Evolutionary conservation across 1,140 invertebrate genomes (phyloP).

Genomic region (Lysiphlebus fabarum): DNA sequence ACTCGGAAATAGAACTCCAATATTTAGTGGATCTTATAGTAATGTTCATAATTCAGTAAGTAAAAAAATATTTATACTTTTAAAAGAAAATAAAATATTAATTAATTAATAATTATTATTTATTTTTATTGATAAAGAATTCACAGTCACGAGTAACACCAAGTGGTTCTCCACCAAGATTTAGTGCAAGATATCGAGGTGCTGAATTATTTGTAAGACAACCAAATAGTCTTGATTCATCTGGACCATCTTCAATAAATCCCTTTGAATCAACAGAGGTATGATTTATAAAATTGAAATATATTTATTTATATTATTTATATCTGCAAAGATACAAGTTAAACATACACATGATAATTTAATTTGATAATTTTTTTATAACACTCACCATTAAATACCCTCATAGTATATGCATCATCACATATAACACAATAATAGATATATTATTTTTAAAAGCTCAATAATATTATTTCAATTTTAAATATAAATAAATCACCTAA

Average conservation of each 20-base stretch:
- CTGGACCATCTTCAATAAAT: conserved; percentile 40
- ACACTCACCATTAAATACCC: too few species aligned
- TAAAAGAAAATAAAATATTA: too few species aligned
- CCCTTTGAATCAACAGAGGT: conserved; percentile 44
- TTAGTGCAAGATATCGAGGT: conserved; percentile 50
- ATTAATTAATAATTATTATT: conserved; percentile 7
- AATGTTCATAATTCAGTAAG: conserved; percentile 43
- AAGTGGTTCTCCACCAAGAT: conserved; percentile 44
- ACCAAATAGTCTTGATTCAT: conserved; percentile 37
- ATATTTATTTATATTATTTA: conserved; percentile 6
- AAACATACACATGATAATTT: too few species aligned
- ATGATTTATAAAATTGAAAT: conserved; percentile 32
- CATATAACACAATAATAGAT: too few species aligned
- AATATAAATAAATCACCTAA: too few species aligned
- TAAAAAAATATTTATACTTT: too few species aligned
- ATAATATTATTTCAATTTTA: too few species aligned
- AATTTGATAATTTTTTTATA: too few species aligned
- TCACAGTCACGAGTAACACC: conserved; percentile 43
- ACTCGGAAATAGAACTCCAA: conserved; percentile 41
- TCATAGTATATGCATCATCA: too few species aligned
- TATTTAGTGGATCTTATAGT: conserved; percentile 43
- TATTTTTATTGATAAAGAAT: conserved; percentile 36
- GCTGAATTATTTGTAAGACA: conserved; percentile 47
- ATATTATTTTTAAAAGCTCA: too few species aligned
- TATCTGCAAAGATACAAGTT: too few species aligned